These are phyloP conservation scores for Drosophila rellima DNA, from an alignment of 2,888 invertebrate genomes.

Conservation along the genomic window DNA sequence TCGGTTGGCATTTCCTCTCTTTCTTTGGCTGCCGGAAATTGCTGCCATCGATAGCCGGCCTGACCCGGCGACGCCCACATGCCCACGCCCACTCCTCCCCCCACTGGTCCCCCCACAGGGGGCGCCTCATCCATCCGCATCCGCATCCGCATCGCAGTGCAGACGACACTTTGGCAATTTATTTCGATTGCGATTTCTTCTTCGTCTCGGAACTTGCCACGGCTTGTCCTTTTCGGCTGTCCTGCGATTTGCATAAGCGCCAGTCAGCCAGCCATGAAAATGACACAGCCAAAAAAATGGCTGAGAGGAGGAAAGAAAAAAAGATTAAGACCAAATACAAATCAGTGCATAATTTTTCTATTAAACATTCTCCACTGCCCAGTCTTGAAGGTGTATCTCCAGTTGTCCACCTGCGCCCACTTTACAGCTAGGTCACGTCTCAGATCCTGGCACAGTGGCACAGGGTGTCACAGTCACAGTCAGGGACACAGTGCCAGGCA, in stretches of 20 bases:
- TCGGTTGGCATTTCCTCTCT: constrained; percentile 31
- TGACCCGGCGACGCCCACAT: constrained; percentile 43
- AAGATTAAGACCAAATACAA: constrained; percentile 77
- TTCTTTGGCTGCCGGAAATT: constrained; percentile 63
- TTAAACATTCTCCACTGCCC: constrained; percentile 65
- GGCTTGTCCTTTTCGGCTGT: constrained; percentile 40
- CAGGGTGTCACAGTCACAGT: too few species aligned
- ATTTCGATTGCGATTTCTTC: constrained; percentile 70
- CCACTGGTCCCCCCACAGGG: not conserved
- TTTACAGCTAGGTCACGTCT: constrained; percentile 51
- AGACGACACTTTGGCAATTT: constrained; percentile 77
- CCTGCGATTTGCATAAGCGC: constrained; percentile 74
- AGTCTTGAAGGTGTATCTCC: constrained; percentile 5
- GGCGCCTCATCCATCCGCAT: constrained; percentile 7
- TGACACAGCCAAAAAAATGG: constrained; percentile 51
- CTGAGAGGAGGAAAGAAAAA: constrained; percentile 9
- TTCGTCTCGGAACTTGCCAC: constrained; percentile 49
- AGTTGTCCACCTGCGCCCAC: constrained; percentile 43
- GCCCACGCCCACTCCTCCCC: constrained; percentile 2
- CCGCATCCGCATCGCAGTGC: constrained; percentile 32
- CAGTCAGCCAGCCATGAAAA: constrained; percentile 74
- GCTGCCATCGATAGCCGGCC: constrained; percentile 75
- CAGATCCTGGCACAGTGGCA: constrained; percentile 11
- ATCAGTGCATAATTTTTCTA: constrained; percentile 81
- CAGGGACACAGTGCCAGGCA: not conserved